Conservation (phyloP, 53 echinoderm and acorn worm species). For the Zoroaster sp. region DNA sequence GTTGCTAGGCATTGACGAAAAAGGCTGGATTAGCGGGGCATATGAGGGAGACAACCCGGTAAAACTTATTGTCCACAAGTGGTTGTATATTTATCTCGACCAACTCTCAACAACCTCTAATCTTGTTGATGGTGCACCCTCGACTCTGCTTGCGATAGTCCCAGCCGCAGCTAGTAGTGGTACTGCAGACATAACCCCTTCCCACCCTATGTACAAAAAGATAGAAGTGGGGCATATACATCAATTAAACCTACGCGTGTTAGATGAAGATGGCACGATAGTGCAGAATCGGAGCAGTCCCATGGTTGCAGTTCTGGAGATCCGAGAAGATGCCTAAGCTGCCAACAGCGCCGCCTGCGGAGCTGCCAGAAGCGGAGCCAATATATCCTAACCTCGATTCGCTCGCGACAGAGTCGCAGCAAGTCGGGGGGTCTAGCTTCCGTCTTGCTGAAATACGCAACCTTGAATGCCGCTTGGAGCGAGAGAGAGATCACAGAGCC, state of each 20-base stretch:
- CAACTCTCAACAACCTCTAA: conserved; percentile 41
- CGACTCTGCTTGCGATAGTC: conserved; percentile 26
- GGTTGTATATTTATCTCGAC: conserved; percentile 21
- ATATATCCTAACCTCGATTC: neutral
- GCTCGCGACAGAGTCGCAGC: neutral
- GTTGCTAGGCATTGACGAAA: conserved; percentile 11
- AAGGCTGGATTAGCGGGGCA: neutral
- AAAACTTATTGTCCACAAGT: neutral
- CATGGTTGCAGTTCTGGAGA: too few relatives aligned
- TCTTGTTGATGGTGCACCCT: conserved; percentile 23
- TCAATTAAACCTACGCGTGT: too few relatives aligned
- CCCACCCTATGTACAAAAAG: neutral
- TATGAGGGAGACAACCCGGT: conserved; percentile 26
- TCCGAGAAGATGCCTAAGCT: too few relatives aligned
- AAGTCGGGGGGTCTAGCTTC: too few relatives aligned
- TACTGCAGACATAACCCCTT: neutral
- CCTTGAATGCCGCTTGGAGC: neutral
- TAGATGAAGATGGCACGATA: neutral
- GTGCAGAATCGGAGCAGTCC: neutral
- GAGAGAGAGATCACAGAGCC: conserved; percentile 2
- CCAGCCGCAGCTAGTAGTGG: neutral
- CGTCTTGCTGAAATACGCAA: conserved; percentile 1
- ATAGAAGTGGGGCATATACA: neutral
- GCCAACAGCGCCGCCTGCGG: too few relatives aligned
- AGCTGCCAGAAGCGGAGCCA: neutral